These are phyloP conservation scores for Kryphioiulus occultus DNA, from an alignment of 2,888 invertebrate species.

Conservation along the genomic window DNA sequence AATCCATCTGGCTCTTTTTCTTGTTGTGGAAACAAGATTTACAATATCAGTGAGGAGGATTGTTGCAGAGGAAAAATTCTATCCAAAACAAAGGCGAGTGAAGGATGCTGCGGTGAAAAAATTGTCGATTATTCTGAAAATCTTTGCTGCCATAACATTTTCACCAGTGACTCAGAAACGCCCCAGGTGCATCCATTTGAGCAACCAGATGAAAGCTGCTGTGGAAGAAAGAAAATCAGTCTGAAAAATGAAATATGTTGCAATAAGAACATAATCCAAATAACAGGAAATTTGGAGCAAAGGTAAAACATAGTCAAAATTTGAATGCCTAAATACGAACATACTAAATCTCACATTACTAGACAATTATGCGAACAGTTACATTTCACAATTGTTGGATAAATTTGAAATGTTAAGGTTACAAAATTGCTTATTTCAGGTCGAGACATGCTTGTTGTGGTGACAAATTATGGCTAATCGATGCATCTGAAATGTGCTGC, in stretches of 20 bases:
- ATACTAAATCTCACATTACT: too few relatives aligned
- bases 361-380: too few relatives aligned
- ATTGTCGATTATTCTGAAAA: not conserved
- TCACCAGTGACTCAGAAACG: not conserved
- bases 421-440: not conserved
- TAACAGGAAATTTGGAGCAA: not conserved
- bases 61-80: not conserved
- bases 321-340: too few relatives aligned
- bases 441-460: conserved; percentile 14
- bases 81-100: not conserved
- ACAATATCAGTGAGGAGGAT: not conserved
- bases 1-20: not conserved
- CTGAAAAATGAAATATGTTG: conserved; percentile 5
- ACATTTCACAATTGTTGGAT: too few relatives aligned
- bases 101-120: not conserved
- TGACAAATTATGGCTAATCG: not conserved
- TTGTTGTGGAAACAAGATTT: conserved; percentile 33
- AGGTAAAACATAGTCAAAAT: conserved; percentile 1
- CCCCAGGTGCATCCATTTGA: not conserved
- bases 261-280: not conserved
- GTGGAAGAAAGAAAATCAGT: not conserved
- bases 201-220: not conserved
- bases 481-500: conserved; percentile 29
- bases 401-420: not conserved
- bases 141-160: not conserved